Evolutionary conservation across 1,140 invertebrate genomes (phyloP).

Genomic region (Choristoneura fumiferana): DNA sequence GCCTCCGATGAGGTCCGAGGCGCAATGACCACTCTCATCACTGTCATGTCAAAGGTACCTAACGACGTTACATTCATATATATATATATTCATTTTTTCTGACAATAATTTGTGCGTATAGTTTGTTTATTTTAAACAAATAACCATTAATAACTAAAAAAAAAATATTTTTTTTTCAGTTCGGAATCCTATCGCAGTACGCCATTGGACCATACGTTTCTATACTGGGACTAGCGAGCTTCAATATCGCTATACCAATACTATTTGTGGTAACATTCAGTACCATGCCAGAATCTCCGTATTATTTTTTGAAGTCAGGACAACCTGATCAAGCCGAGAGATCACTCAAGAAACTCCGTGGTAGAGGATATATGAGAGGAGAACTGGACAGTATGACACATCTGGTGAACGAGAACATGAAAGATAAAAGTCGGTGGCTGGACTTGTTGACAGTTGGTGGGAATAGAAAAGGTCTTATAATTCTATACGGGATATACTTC

Average conservation of each 20-base stretch:
- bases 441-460: conserved; percentile 80
- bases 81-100: no score
- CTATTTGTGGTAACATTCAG: conserved; percentile 82
- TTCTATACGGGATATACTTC: conserved; percentile 82
- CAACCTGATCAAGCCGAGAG: conserved; percentile 80
- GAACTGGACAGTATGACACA: conserved; percentile 82
- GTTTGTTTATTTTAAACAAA: no score
- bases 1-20: conserved; percentile 84
- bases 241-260: conserved; percentile 79
- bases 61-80: no score
- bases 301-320: conserved; percentile 82
- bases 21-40: conserved; percentile 83
- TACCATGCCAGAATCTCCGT: conserved; percentile 89
- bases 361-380: conserved; percentile 79
- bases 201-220: conserved; percentile 81
- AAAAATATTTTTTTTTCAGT: conserved; percentile 62
- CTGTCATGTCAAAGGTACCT: conserved; percentile 80
- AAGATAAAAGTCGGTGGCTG: conserved; percentile 76
- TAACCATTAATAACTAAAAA: no score
- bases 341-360: conserved; percentile 81
- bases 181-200: conserved; percentile 85
- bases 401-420: conserved; percentile 79
- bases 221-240: conserved; percentile 78
- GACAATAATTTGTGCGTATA: no score
- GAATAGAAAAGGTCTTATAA: conserved; percentile 82